Base-by-base conservation (phyloP, 2,113 vertebrate genomes). In the Antigone vipio region DNA sequence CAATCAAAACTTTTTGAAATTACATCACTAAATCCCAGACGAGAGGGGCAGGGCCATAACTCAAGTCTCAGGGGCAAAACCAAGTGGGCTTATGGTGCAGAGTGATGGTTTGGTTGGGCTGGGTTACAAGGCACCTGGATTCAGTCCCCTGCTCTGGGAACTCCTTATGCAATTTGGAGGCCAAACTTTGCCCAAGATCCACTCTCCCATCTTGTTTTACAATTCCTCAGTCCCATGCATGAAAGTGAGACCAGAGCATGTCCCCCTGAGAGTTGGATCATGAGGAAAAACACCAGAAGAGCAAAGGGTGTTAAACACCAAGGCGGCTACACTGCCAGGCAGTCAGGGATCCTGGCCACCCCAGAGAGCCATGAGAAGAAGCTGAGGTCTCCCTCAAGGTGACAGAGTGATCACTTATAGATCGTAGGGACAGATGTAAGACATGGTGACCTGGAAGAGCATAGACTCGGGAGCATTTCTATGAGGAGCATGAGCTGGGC, bases 1-100 rank as follows among this genome's bases (percentile, higher is more conserved):
- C 89, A 50, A 87, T 58, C 86, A 85, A 75, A 92, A 91, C 58
- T 89, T 92, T 85, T 55, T 59, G 73, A 77, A 93, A 78, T 87
- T 72, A 78, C 84, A 73, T 82, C 86, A 87, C 38, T 59, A 76
- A 91, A 91, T 53, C 29, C 73, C 45, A 89, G 62, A 50, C n/a
- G 45, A 27, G 58, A 92, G 18, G 44, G 22, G 15, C 35, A 81
- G 12, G 42, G 15, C 29, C 47, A 19, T 63, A 52, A 79, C 52
- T 78, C 45, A 67, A 62, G 34, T 34, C 35, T 40, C 2, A 0
- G 50, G 38, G n/a, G 17, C 50, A 94, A 83, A 86, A 59, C 18
- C 38, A 68, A 71, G 40, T 16, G 78, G 76, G 56, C 10, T 63
- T 20, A 44, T 4, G 9, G 44, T 38, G 40, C 3, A 0, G 69